Evolutionary conservation across 2,797 vertebrate species (phyloP).

Genomic region (Rhinatrema bivittatum): DNA sequence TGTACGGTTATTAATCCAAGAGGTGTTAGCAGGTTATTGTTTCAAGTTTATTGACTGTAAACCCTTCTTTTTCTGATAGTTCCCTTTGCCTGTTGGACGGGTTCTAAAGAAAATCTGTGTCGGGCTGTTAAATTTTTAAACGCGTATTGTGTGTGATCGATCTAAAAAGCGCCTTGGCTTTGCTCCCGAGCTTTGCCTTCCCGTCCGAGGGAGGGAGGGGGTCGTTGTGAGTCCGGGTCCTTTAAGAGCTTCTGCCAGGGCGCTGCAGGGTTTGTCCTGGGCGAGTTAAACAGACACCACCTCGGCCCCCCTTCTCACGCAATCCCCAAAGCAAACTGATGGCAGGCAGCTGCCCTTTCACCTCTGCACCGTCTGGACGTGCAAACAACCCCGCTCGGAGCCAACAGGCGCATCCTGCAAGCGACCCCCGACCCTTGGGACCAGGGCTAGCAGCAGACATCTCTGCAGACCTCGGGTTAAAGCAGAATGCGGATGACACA

Average conservation of each 20-base stretch:
- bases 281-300: constrained; percentile 25
- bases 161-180: too few species aligned
- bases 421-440: constrained; percentile 3
- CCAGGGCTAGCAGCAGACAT: constrained; percentile 11
- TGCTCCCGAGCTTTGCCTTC: too few species aligned
- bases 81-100: too few species aligned
- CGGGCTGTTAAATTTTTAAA: too few species aligned
- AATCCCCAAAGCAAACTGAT: constrained; percentile 4
- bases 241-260: constrained; percentile 31
- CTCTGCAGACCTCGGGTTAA: too few species aligned
- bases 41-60: not conserved
- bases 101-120: too few species aligned
- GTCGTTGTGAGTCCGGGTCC: constrained; percentile 12
- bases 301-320: constrained; percentile 49
- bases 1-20: not conserved
- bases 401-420: too few species aligned
- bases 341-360: constrained; percentile 4
- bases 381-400: constrained; percentile 17
- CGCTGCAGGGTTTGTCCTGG: constrained; percentile 14
- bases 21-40: not conserved
- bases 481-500: not conserved
- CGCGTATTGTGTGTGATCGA: too few species aligned
- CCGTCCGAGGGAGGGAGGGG: too few species aligned
- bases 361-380: constrained; percentile 6
- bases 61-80: too few species aligned